These are phyloP conservation scores for Corticium candelabrum DNA, from an alignment of 37 sponge, comb jelly and placozoan genomes.

Conservation along the genomic window DNA sequence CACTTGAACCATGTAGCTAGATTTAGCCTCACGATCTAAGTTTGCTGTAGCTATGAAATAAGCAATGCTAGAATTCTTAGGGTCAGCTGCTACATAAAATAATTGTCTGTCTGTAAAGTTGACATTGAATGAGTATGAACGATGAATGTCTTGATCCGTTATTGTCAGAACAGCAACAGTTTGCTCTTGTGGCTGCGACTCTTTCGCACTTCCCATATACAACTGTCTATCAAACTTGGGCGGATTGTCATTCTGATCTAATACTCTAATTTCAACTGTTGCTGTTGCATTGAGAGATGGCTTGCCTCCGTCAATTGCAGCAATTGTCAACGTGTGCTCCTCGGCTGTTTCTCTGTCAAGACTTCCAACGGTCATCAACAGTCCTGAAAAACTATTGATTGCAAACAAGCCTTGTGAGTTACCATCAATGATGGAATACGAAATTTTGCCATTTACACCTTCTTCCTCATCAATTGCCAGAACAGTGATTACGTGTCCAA, in stretches of 20 bases:
- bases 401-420: background rate
- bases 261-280: background rate
- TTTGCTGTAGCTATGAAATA: background rate
- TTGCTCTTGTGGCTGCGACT: background rate
- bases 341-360: background rate
- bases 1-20: background rate
- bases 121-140: background rate
- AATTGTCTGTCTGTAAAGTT: too few relatives aligned
- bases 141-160: background rate
- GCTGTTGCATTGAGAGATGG: background rate
- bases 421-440: background rate
- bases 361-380: background rate
- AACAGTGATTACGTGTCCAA: background rate
- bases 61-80: too few relatives aligned
- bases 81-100: too few relatives aligned
- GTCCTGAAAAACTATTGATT: background rate
- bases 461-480: background rate
- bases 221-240: background rate
- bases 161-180: background rate
- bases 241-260: background rate
- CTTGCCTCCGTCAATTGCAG: background rate
- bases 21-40: background rate
- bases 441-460: background rate
- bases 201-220: background rate
- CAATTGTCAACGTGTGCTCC: background rate